Evolutionary conservation across 2,888 invertebrate genomes (phyloP), one percentile per base, ranked within the genome.

Genomic region (Gymnoscelis rufifasciata): DNA sequence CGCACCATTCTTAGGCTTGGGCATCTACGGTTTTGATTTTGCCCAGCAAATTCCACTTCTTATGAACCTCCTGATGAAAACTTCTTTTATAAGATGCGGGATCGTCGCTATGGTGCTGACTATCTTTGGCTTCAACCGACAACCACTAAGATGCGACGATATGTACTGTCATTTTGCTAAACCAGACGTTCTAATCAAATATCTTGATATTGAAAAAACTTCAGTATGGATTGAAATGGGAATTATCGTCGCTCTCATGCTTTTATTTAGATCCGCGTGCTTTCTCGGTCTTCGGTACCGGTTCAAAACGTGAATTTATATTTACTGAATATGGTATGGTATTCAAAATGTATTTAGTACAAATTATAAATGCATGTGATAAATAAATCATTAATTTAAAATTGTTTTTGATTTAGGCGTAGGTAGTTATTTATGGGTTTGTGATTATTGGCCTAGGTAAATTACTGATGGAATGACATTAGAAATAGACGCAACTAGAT

Each of bases 1-100:
- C 30, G 92, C 92, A 0, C 92, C 92, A 0, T 90, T 92, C 60
- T 89, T 92, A 43, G 92, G 93, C 1, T 72, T 93, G 10, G 92
- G 91, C 0, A 90, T 92, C 50, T 93, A 92, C 70, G 93, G 93
- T 0, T 92, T 93, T 56, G 93, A 93, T 70, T 93, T 92, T 75
- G 92, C 93, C 0, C 86, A 89, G 30, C 80, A 90, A 53, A 92
- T 93, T 45, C 90, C 92, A 0, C 71, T 87, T 3, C 57, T 89
- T 12, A 91, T 92, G 90, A 89, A 90, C 67, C 72, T 90, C 3
- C 56, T 92, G 2, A 92, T 92, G 91, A 91, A 91, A 67, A 87
- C 89, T 3, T 92, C 92, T 14, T 93, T 91, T 73, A 89, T 93
- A 54, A 86, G 93, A 12, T 90, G 92, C 54, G 92, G 92, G 0